Percentiles rank a stretch among this genome's conserved stretches.
Conservation (phyloP, 1,140 invertebrate genomes). For the Steinernema khuongi region DNA sequence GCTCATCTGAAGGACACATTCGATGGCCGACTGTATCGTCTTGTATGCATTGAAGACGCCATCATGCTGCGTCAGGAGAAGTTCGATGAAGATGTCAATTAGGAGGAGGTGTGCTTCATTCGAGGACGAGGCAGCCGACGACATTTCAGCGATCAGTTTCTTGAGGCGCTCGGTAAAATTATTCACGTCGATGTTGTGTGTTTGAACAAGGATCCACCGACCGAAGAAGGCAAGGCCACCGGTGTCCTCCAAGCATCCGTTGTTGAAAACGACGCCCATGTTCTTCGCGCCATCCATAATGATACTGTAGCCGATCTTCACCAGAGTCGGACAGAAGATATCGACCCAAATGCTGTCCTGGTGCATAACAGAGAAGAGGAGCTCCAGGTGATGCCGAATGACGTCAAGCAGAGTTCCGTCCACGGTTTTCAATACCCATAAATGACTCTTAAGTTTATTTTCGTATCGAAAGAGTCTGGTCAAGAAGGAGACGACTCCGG, state of each 20-base stretch:
- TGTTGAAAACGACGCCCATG: background rate
- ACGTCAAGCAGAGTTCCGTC: background rate
- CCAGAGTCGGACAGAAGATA: background rate
- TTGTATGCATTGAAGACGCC: background rate
- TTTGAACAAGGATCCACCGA: background rate
- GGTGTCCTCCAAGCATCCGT: background rate
- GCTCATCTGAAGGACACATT: background rate
- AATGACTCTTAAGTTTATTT: background rate
- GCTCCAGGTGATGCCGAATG: background rate
- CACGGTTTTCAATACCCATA: background rate
- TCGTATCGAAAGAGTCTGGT: background rate
- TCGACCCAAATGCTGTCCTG: background rate
- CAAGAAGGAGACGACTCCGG: background rate
- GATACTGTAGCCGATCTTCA: background rate
- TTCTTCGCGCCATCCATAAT: background rate
- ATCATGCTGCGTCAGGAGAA: background rate
- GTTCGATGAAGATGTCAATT: slow-evolving; percentile 1
- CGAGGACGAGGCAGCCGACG: background rate
- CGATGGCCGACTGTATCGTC: background rate
- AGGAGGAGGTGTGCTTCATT: background rate
- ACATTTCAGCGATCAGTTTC: background rate
- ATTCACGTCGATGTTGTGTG: background rate
- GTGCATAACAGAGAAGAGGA: background rate
- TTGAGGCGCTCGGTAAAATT: background rate
- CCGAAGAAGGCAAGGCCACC: background rate